Conservation (phyloP, 2,888 invertebrate genomes). For the Cerceris ruficornis region DNA sequence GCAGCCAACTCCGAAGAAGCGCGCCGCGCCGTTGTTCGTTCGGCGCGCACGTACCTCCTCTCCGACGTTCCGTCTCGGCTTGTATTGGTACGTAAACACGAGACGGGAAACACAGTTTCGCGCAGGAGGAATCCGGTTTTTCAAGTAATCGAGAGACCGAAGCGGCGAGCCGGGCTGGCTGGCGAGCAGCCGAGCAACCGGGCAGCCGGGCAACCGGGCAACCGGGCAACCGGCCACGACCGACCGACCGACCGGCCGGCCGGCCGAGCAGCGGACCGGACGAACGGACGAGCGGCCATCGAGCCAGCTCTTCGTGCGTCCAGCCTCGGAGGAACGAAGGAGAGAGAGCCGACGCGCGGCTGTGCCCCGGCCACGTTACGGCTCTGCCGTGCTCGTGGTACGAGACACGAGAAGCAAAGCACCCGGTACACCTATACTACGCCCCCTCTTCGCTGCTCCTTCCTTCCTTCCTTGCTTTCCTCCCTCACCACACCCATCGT, state of each 20-base stretch:
- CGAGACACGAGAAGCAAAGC: too few species aligned
- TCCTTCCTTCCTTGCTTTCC: constrained; percentile 62
- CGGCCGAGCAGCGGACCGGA: constrained; percentile 45
- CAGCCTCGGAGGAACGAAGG: constrained; percentile 54
- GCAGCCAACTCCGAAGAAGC: too few species aligned
- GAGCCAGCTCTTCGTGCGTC: constrained; percentile 59
- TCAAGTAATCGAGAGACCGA: constrained; percentile 78
- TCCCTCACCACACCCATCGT: constrained; percentile 65
- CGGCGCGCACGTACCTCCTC: constrained; percentile 38
- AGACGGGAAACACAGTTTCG: constrained; percentile 78
- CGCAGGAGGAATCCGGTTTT: constrained; percentile 80
- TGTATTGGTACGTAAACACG: constrained; percentile 72
- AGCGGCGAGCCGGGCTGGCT: constrained; percentile 59
- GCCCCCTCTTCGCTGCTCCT: constrained; percentile 66
- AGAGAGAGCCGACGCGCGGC: constrained; percentile 61
- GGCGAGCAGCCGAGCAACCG: constrained; percentile 47
- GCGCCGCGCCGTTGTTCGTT: constrained; percentile 31
- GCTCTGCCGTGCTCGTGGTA: too few species aligned
- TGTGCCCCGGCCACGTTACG: too few species aligned
- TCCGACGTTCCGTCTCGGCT: constrained; percentile 53
- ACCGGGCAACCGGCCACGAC: constrained; percentile 65
- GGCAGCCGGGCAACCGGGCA: constrained; percentile 48
- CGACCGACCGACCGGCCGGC: constrained; percentile 57
- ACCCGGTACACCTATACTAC: too few species aligned
- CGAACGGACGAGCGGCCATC: constrained; percentile 56